Conservation (phyloP, 2,888 invertebrate genomes). For the Plebejus melissa region DNA sequence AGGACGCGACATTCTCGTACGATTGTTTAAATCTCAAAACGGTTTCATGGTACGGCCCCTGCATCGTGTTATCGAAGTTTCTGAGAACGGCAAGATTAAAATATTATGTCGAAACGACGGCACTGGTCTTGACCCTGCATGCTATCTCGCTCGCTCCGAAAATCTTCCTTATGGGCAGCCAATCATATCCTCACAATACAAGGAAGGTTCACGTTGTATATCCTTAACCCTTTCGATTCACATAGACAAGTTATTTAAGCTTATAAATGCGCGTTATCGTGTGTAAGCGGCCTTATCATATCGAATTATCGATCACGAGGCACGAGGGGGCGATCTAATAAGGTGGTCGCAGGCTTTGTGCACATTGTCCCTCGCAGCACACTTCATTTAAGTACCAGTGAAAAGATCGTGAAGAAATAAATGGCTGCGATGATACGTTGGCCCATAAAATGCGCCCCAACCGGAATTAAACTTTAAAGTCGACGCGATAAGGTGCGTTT, state of each 20-base stretch:
- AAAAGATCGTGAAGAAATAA: constrained; percentile 30
- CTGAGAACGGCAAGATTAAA: too few species aligned
- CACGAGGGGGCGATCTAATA: constrained; percentile 29
- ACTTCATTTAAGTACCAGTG: constrained; percentile 29
- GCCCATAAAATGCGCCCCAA: constrained; percentile 28
- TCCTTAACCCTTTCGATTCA: neutral
- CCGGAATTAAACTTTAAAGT: constrained; percentile 23
- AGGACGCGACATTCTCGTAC: too few species aligned
- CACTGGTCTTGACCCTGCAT: too few species aligned
- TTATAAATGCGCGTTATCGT: constrained; percentile 7
- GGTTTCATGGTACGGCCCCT: too few species aligned
- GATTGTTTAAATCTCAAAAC: too few species aligned
- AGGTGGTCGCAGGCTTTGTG: constrained; percentile 28
- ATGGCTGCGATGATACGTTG: constrained; percentile 27
- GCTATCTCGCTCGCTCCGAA: too few species aligned
- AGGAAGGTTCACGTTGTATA: neutral
- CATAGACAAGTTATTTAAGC: neutral
- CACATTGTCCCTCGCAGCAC: constrained; percentile 29
- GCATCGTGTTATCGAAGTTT: too few species aligned
- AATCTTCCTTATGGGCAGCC: too few species aligned
- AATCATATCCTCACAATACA: too few species aligned
- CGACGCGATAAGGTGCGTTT: neutral
- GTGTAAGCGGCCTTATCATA: constrained; percentile 26
- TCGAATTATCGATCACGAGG: constrained; percentile 28
- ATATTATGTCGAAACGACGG: too few species aligned